These are phyloP conservation scores for Setophaga kirtlandii DNA, from an alignment of 2,113 vertebrate species.

Conservation along the genomic window DNA sequence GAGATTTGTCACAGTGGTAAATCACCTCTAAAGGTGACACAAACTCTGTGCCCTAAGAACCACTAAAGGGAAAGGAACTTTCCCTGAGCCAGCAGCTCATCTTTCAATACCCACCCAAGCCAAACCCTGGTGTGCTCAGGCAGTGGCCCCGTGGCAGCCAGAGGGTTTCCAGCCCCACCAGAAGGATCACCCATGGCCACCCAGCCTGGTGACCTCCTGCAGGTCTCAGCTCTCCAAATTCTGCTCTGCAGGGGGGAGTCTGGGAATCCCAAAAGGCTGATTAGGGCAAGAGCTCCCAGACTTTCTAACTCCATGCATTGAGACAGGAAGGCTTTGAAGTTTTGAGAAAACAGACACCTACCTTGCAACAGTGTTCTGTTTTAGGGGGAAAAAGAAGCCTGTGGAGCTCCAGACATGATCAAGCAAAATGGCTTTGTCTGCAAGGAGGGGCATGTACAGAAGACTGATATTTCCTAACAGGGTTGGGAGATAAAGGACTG, in stretches of 20 bases:
- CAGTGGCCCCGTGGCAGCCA: rapidly evolving
- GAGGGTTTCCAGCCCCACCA: background rate
- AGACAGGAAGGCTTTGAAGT: background rate
- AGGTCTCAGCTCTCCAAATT: background rate
- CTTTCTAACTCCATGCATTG: background rate
- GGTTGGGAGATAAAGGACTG: background rate
- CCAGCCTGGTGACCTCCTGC: background rate
- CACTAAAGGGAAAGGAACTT: background rate
- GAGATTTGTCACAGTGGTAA: background rate
- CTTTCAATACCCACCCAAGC: background rate
- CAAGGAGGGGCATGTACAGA: background rate
- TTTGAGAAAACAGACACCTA: background rate
- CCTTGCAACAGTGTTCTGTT: background rate
- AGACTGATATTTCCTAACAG: background rate
- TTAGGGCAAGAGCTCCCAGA: background rate
- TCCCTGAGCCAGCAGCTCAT: background rate
- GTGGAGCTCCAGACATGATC: background rate
- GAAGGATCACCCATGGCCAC: rapidly evolving
- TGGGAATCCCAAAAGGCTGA: background rate
- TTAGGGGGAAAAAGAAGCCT: background rate
- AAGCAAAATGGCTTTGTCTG: background rate
- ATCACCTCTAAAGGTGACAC: background rate
- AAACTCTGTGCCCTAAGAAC: background rate
- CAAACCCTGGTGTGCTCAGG: background rate
- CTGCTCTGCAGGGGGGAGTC: background rate